Percentiles rank a stretch among this genome's conserved stretches.
phyloP scores from a whole-genome alignment of 2,888 invertebrate genomes.

The Erebia ligea region DNA sequence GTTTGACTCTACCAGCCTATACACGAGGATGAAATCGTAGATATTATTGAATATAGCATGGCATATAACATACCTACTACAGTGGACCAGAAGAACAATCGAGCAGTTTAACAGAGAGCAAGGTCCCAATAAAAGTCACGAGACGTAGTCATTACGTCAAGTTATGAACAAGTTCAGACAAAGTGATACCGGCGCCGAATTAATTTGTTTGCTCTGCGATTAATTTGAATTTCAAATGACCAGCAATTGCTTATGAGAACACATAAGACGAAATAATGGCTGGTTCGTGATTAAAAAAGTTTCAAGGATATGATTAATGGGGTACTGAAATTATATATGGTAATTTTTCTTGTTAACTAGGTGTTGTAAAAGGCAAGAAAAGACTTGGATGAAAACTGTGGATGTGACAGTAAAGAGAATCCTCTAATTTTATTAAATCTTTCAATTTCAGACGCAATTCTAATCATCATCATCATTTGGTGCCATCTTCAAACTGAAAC shows the following conservation, averaged over 20 bases:
- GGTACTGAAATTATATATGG: no score
- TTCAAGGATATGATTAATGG: constrained; percentile 6
- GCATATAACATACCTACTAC: neutral
- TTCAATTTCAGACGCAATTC: no score
- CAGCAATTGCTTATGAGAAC: constrained; percentile 27
- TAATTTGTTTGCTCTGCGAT: constrained; percentile 59
- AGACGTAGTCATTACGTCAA: constrained; percentile 22
- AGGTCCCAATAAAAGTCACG: constrained; percentile 10
- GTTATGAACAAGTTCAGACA: constrained; percentile 20
- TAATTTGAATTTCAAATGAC: constrained; percentile 60
- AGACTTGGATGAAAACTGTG: no score
- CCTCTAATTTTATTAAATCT: no score
- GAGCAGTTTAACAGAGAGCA: neutral
- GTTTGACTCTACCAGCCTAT: no score
- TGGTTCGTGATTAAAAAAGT: constrained; percentile 29
- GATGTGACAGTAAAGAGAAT: no score
- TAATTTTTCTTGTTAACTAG: no score
- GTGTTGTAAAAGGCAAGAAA: no score
- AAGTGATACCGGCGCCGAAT: constrained; percentile 23
- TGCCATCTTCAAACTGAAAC: no score
- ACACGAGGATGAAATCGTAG: no score
- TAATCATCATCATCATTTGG: no score
- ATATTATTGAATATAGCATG: neutral
- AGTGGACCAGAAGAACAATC: neutral
- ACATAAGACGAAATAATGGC: constrained; percentile 27